phyloP scores from a whole-genome alignment of 2,113 vertebrate genomes.

The Syrmaticus mikado region DNA sequence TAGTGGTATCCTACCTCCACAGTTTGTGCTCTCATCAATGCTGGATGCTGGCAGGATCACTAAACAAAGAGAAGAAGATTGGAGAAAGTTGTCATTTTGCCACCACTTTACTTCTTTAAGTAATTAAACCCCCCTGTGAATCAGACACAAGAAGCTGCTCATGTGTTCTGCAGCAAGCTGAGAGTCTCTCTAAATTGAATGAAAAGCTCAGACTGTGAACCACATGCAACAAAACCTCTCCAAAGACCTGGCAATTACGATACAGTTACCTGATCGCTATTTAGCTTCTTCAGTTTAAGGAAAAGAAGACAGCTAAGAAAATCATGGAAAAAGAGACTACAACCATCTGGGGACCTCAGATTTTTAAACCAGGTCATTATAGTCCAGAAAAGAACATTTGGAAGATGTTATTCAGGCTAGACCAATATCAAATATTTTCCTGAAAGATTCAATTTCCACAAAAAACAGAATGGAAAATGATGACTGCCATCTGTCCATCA shows the following conservation, averaged over 20 bases:
- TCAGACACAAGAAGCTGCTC: neutral
- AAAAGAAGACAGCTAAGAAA: constrained; percentile 13
- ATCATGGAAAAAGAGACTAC: neutral
- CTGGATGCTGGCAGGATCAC: constrained; percentile 96
- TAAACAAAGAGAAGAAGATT: constrained; percentile 72
- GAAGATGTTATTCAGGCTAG: neutral
- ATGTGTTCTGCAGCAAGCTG: neutral
- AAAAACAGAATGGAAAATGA: neutral
- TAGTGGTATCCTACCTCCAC: constrained; percentile 87
- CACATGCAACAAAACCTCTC: neutral
- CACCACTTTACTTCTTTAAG: constrained; percentile 9
- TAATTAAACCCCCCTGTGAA: constrained; percentile 42
- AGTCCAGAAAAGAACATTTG: neutral
- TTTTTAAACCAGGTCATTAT: neutral
- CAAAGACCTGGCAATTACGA: neutral
- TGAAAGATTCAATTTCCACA: constrained; percentile 5
- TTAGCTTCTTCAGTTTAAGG: neutral
- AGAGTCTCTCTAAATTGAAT: constrained; percentile 17
- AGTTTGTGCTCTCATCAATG: constrained; percentile 89
- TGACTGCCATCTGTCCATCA: constrained; percentile 17
- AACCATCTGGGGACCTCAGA: neutral
- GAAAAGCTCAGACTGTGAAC: neutral
- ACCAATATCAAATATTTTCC: neutral
- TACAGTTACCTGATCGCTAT: constrained; percentile 4
- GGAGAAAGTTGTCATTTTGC: constrained; percentile 48